A percentile compares a stretch with the other conserved stretches of the same genome.
These are phyloP conservation scores for Lophius piscatorius DNA, from an alignment of 2,113 vertebrate genomes.

Conservation along the genomic window DNA sequence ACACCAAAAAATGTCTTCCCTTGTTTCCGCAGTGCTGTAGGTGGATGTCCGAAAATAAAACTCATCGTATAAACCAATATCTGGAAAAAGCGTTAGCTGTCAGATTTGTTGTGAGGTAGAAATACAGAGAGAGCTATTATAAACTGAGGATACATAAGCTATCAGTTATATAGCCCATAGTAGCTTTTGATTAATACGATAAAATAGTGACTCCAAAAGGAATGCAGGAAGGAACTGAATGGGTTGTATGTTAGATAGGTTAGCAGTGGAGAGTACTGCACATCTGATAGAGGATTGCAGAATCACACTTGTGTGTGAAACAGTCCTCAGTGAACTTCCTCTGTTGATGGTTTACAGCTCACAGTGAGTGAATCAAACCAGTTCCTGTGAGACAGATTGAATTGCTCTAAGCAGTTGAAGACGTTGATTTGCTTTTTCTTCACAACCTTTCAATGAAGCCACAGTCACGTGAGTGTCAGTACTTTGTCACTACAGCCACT, in stretches of 20 bases:
- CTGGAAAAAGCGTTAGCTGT: conserved; percentile 14
- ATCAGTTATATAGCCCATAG: not conserved
- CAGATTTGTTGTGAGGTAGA: not conserved
- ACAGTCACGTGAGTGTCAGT: conserved; percentile 35
- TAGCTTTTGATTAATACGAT: not conserved
- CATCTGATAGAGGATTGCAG: conserved; percentile 26
- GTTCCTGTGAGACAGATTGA: conserved; percentile 52
- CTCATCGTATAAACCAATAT: conserved; percentile 9
- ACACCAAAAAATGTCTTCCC: conserved; percentile 52
- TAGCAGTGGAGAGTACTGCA: conserved; percentile 14
- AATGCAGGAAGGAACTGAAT: conserved; percentile 19
- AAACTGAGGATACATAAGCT: not conserved
- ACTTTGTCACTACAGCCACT: conserved; percentile 17
- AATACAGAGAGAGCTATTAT: conserved; percentile 4
- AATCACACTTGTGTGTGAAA: conserved; percentile 9
- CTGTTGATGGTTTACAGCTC: conserved; percentile 10
- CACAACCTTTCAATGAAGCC: not conserved
- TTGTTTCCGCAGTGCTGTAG: conserved; percentile 17
- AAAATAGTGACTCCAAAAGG: conserved; percentile 1
- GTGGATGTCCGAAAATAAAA: conserved; percentile 50
- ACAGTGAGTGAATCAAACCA: conserved; percentile 20
- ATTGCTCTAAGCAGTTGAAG: conserved; percentile 11
- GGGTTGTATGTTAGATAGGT: conserved; percentile 10
- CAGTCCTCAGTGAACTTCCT: conserved; percentile 11
- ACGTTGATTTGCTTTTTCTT: conserved; percentile 25